Conservation (phyloP, 64 coral and sea anemone genomes). For the Porites australiensis region DNA sequence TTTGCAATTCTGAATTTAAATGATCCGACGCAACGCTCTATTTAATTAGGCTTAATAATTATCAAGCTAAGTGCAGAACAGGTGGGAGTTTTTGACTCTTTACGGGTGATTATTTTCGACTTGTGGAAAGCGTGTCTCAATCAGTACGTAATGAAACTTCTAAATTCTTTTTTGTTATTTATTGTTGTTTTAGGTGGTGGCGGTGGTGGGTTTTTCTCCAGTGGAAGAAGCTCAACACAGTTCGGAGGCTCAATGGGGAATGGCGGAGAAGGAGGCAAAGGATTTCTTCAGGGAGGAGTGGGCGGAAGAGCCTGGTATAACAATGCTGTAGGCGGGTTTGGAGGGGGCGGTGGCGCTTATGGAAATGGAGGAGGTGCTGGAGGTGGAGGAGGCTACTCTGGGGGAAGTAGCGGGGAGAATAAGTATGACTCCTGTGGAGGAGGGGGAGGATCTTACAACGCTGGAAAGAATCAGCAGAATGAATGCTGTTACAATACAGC, state of each 20-base stretch:
- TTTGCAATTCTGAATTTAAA: too few relatives aligned
- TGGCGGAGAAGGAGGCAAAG: slow-evolving; percentile 48
- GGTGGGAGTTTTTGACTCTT: too few relatives aligned
- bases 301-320: not conserved
- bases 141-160: too few relatives aligned
- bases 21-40: too few relatives aligned
- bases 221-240: not conserved
- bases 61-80: too few relatives aligned
- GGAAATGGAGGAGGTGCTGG: slow-evolving; percentile 24
- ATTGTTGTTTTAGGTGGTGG: slow-evolving; percentile 37
- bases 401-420: slow-evolving; percentile 36
- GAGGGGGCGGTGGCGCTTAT: slow-evolving; percentile 38
- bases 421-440: slow-evolving; percentile 2
- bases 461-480: slow-evolving; percentile 13
- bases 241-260: slow-evolving; percentile 24
- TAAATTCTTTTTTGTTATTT: too few relatives aligned
- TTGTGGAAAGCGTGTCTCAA: too few relatives aligned
- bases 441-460: slow-evolving; percentile 49
- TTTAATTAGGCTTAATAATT: too few relatives aligned
- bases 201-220: slow-evolving; percentile 41
- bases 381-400: slow-evolving; percentile 52
- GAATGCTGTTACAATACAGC: not conserved
- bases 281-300: slow-evolving; percentile 46
- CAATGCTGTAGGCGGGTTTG: slow-evolving; percentile 7
- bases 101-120: too few relatives aligned